These are phyloP conservation scores for Epinotia brunnichana DNA, from an alignment of 2,888 invertebrate genomes.

Conservation along the genomic window DNA sequence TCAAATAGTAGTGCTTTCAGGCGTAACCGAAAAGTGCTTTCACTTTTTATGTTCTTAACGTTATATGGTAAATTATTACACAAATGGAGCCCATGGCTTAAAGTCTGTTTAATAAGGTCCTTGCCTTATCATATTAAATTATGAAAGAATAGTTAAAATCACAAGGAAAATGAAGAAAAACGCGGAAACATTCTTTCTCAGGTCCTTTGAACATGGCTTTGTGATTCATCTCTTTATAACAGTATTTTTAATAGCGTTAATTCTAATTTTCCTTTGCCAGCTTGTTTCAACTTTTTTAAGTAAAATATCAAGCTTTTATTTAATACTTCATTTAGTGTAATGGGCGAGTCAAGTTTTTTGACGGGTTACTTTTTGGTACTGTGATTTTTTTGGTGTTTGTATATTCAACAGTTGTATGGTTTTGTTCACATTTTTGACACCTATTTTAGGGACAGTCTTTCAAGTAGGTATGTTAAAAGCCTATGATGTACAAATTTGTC, in stretches of 20 bases:
- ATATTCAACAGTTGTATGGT: too few relatives aligned
- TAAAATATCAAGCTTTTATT: background rate
- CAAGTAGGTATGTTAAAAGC: too few relatives aligned
- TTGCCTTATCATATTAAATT: constrained; percentile 16
- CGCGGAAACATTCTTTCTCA: constrained; percentile 10
- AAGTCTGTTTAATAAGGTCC: background rate
- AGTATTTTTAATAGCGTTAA: constrained; percentile 32
- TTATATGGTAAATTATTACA: too few relatives aligned
- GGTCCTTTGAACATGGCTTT: constrained; percentile 18
- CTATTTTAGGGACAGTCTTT: too few relatives aligned
- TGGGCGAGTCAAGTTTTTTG: background rate
- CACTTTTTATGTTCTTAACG: too few relatives aligned
- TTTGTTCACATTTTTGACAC: too few relatives aligned
- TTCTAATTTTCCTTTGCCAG: constrained; percentile 9
- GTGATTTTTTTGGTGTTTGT: too few relatives aligned
- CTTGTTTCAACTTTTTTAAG: constrained; percentile 15
- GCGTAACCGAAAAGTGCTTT: too few relatives aligned
- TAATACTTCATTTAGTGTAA: background rate
- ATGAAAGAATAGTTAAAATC: constrained; percentile 21
- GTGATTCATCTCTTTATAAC: constrained; percentile 27
- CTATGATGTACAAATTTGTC: too few relatives aligned
- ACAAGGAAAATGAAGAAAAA: constrained; percentile 18
- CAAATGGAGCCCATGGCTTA: too few relatives aligned
- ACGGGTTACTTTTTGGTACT: too few relatives aligned
- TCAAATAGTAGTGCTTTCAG: too few relatives aligned